These are phyloP conservation scores for Archocentrus centrarchus DNA, from an alignment of 2,113 vertebrate species.

Conservation along the genomic window DNA sequence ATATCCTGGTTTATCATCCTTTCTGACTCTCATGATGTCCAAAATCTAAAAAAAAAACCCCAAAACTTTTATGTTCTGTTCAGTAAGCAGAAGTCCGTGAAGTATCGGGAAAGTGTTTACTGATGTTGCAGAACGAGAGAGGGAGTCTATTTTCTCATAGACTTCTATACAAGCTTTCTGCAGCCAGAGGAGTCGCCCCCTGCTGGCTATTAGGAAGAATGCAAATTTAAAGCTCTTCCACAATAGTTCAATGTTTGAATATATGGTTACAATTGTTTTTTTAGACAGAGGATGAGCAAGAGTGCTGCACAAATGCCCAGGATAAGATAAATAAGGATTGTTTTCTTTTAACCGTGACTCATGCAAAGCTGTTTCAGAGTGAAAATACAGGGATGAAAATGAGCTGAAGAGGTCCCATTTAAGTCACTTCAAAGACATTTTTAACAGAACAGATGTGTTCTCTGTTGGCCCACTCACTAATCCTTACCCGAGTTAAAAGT, in stretches of 20 bases:
- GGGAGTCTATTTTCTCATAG: background rate
- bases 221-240: background rate
- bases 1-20: background rate
- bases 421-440: slow-evolving; percentile 1
- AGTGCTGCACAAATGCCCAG: background rate
- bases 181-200: background rate
- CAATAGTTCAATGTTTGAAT: background rate
- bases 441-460: slow-evolving; percentile 13
- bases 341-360: background rate
- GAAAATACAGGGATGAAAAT: background rate
- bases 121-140: background rate
- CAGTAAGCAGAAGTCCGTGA: too few relatives aligned
- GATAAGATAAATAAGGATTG: background rate
- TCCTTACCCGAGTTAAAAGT: background rate
- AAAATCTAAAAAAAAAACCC: accelerated
- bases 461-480: background rate
- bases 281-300: background rate
- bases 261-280: accelerated
- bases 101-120: background rate
- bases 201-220: background rate
- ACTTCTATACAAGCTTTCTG: background rate
- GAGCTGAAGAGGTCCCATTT: background rate
- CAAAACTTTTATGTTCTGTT: background rate
- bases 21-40: background rate
- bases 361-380: background rate